These are phyloP conservation scores for Lates calcarifer DNA, from an alignment of 2,113 vertebrate genomes.

Conservation along the genomic window DNA sequence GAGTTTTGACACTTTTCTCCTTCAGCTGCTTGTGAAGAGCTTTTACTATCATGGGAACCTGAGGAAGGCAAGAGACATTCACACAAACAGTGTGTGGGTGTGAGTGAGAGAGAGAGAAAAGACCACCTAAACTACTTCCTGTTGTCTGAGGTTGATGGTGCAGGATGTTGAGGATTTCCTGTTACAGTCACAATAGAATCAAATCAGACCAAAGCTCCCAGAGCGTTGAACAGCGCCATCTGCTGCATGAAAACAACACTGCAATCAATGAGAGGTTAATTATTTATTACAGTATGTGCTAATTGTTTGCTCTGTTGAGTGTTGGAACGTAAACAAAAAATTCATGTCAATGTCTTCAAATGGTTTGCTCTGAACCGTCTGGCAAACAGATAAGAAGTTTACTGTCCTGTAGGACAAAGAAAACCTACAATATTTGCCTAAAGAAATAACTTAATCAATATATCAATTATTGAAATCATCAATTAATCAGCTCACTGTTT, in stretches of 20 bases:
- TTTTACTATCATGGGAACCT: conserved; percentile 99
- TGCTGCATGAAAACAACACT: not conserved
- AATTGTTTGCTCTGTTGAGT: too few species aligned
- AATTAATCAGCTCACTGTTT: too few species aligned
- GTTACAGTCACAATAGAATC: not conserved
- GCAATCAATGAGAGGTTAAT: not conserved
- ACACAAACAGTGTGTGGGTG: not conserved
- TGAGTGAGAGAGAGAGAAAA: not conserved
- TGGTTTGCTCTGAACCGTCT: too few species aligned
- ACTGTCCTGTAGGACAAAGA: too few species aligned
- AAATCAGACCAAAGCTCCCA: not conserved
- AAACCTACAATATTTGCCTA: too few species aligned
- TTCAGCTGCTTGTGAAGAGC: conserved; percentile 99
- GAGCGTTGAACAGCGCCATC: not conserved
- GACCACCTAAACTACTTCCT: not conserved
- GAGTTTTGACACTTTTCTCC: conserved; percentile 98
- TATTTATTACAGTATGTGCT: too few species aligned
- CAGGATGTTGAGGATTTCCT: conserved; percentile 43
- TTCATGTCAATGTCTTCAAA: too few species aligned
- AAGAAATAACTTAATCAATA: too few species aligned
- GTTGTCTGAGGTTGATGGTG: not conserved
- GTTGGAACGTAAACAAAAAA: too few species aligned
- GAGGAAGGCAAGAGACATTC: conserved; percentile 25
- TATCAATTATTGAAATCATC: too few species aligned
- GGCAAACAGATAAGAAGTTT: too few species aligned